These are phyloP conservation scores for Stigmatopora nigra DNA, from an alignment of 2,113 vertebrate species.

Conservation along the genomic window DNA sequence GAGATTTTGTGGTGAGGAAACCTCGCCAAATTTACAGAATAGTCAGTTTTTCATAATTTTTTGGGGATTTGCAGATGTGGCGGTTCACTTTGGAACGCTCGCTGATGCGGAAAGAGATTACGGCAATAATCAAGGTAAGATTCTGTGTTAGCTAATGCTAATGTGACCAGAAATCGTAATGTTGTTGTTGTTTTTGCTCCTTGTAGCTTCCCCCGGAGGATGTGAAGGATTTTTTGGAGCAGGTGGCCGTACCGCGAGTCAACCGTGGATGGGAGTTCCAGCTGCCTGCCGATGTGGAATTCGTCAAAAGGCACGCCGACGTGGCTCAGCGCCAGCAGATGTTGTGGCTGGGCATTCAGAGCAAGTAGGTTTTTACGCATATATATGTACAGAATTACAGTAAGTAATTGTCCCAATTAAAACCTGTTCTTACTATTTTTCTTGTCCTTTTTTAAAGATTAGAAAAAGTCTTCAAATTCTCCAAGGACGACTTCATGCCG, in stretches of 20 bases:
- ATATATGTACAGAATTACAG: too few species aligned
- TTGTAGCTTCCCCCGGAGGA: constrained; percentile 90
- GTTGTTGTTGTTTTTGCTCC: not conserved
- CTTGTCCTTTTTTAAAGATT: constrained; percentile 69
- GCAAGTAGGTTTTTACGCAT: constrained; percentile 75
- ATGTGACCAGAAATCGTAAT: not conserved
- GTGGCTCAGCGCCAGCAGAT: constrained; percentile 92
- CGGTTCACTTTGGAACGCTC: constrained; percentile 90
- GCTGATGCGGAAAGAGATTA: constrained; percentile 86
- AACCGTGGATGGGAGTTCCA: constrained; percentile 97
- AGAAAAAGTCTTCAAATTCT: constrained; percentile 90
- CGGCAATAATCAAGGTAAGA: constrained; percentile 85
- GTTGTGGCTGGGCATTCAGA: constrained; percentile 96
- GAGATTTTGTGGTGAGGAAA: constrained; percentile 90
- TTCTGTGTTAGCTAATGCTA: not conserved
- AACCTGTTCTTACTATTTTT: not conserved
- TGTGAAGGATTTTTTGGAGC: constrained; percentile 95
- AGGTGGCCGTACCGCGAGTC: constrained; percentile 83
- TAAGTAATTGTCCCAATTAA: too few species aligned
- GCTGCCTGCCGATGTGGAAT: constrained; percentile 81
- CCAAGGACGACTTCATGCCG: constrained; percentile 83
- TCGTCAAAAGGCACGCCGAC: constrained; percentile 92
- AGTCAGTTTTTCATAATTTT: not conserved
- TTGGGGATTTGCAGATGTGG: constrained; percentile 80
- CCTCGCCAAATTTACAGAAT: not conserved